Conservation (phyloP, 2,113 vertebrate species). For the Gymnogyps californianus region DNA sequence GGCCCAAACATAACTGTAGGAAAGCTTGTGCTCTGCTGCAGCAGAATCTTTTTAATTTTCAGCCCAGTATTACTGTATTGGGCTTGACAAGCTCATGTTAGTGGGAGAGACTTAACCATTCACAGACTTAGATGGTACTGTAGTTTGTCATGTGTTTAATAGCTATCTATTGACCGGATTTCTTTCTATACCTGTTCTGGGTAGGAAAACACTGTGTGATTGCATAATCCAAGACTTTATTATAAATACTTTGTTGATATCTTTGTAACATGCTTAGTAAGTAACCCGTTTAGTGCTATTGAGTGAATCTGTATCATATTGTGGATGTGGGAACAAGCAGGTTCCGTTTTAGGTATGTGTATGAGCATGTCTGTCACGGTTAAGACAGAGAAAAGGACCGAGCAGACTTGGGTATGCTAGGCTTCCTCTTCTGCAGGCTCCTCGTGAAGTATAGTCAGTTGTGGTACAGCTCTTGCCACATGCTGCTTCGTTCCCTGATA, state of each 20-base stretch:
- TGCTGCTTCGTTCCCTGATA: accelerated
- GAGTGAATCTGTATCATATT: too few species aligned
- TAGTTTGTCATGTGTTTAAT: background rate
- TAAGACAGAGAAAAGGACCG: background rate
- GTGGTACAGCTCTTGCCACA: background rate
- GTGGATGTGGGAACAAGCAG: background rate
- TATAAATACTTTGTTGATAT: background rate
- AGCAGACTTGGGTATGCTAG: background rate
- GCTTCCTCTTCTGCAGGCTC: background rate
- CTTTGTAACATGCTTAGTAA: background rate
- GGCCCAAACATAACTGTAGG: background rate
- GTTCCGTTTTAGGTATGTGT: background rate
- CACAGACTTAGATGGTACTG: background rate
- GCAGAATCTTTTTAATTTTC: background rate
- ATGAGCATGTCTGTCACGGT: accelerated
- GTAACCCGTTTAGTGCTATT: background rate
- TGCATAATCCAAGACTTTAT: background rate
- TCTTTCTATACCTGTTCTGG: background rate
- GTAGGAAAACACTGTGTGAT: background rate
- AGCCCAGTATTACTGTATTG: accelerated
- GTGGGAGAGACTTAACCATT: background rate
- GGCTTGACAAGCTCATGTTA: background rate
- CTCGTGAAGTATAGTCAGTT: accelerated
- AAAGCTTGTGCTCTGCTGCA: background rate
- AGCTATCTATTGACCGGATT: accelerated